Base-by-base conservation (phyloP, 1,140 invertebrate genomes). In the Halesus radiatus region DNA sequence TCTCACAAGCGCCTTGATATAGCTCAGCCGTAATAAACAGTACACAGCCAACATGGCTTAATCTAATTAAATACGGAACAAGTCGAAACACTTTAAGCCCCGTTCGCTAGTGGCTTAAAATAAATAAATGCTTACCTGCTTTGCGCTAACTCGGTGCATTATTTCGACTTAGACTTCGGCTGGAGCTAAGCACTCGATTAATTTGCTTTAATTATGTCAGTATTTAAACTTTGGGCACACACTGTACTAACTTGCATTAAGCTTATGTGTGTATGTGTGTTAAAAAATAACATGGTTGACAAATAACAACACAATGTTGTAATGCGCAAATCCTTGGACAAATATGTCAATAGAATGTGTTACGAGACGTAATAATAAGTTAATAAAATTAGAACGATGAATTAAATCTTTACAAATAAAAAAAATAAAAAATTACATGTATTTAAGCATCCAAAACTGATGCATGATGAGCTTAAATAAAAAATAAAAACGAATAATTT, bases 51-150 rank as follows among this genome's bases (percentile, higher is more conserved):
- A 74, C 70, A n/a, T 22, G 68, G 76, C 68, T 82, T 82, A 82
- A 82, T 82, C 78, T 80, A 82, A 82, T 82, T 82, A 82, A 80
- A 82, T 82, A 80, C 74, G 78, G 75, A 82, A 80, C 81, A 80
- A 80, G 78, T 80, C 81, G 60, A 77, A 82, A 82, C 66, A 82
- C 81, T 80, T 80, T 79, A 79, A 79, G 68, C 78, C 23, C n/a
- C 54, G 54, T 66, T 68, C 50, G 45, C 66, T 45, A 50, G 18
- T 23, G 64, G 62, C 66, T 72, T 78, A 52, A 66, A 68, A 78
- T 54, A 78, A 70, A 78, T 78, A 72, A 78, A 78, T 72, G 66
- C 70, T 78, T 78, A 78, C 76, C 76, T 78, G 62, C 29, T 78
- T 23, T 13, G 10, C 18, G 23, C 54, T 56, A 37, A 52, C 75